Percentiles rank a stretch among this genome's conserved stretches.
Evolutionary conservation across 2,113 vertebrate species (phyloP).

Genomic region (Hippocampus mohnikei): DNA sequence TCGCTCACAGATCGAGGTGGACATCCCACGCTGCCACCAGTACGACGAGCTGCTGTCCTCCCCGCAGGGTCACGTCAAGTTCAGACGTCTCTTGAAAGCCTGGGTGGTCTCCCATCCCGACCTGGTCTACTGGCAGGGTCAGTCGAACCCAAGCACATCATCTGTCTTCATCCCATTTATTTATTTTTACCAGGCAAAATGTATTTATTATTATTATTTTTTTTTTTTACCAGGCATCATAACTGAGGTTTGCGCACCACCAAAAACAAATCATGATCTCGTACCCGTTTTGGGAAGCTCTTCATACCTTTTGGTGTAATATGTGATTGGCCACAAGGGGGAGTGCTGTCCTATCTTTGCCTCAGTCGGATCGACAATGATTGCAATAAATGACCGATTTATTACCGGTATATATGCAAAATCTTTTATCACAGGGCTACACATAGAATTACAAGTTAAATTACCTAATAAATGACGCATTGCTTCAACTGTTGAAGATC

Average conservation of each 20-base stretch:
- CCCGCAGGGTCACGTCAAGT: slow-evolving; percentile 93
- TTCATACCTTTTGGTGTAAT: not conserved
- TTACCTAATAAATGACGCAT: too few species aligned
- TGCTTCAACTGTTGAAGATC: too few species aligned
- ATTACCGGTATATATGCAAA: not conserved
- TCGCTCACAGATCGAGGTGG: slow-evolving; percentile 88
- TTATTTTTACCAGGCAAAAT: too few species aligned
- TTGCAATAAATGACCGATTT: not conserved
- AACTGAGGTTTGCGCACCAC: not conserved
- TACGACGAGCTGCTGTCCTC: slow-evolving; percentile 95
- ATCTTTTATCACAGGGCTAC: too few species aligned
- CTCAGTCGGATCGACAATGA: not conserved
- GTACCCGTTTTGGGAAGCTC: not conserved
- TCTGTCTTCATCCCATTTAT: not conserved
- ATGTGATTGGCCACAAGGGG: slow-evolving; percentile 54
- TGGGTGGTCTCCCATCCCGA: slow-evolving; percentile 98
- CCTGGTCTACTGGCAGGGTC: slow-evolving; percentile 98
- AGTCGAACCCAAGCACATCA: slow-evolving; percentile 18
- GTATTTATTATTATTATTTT: too few species aligned
- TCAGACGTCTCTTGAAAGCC: slow-evolving; percentile 91
- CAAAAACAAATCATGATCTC: too few species aligned
- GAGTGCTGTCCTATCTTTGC: slow-evolving; percentile 18
- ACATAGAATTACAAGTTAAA: too few species aligned
- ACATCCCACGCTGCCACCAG: slow-evolving; percentile 97
- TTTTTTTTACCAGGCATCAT: not conserved